A percentile compares a stretch with the other conserved stretches of the same genome.
phyloP scores from a whole-genome alignment of 92 coral and sea anemone genomes.

The Virgularia gustaviana region DNA sequence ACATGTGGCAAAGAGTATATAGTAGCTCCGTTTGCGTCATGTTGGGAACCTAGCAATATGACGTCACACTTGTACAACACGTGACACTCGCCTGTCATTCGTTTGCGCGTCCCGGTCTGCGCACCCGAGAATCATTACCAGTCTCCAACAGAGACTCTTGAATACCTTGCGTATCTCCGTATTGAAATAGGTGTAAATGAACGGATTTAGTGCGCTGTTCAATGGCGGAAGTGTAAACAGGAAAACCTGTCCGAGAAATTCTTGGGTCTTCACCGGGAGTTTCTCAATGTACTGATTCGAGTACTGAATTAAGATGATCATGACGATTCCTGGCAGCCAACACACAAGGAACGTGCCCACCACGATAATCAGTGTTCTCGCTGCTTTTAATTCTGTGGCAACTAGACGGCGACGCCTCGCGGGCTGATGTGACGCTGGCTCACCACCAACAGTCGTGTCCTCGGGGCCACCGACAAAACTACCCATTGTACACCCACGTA shows the following conservation, averaged over 20 bases:
- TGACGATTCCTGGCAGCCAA: conserved; percentile 83
- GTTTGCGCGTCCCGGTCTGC: too few relatives aligned
- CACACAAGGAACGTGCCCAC: conserved; percentile 88
- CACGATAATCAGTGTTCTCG: conserved; percentile 85
- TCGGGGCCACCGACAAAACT: conserved; percentile 29
- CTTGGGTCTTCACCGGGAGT: conserved; percentile 51
- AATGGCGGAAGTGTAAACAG: conserved; percentile 76
- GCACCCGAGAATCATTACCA: not conserved
- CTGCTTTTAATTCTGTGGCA: conserved; percentile 87
- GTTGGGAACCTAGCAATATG: too few relatives aligned
- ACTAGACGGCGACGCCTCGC: conserved; percentile 45
- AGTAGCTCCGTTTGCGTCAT: too few relatives aligned
- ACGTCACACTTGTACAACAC: too few relatives aligned
- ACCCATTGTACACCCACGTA: conserved; percentile 24
- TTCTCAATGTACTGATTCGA: conserved; percentile 49
- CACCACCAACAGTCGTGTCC: conserved; percentile 54
- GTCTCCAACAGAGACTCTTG: conserved; percentile 11
- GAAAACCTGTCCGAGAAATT: conserved; percentile 67
- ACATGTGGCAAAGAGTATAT: too few relatives aligned
- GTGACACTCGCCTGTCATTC: too few relatives aligned
- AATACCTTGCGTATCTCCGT: conserved; percentile 80
- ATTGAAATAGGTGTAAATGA: conserved; percentile 86
- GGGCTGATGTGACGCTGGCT: conserved; percentile 57
- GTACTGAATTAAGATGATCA: conserved; percentile 71
- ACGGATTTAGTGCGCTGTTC: conserved; percentile 84